Evolutionary conservation across 2,888 invertebrate species (phyloP), one percentile per base, ranked within the genome.

Genomic region (Stenichneumon culpator): DNA sequence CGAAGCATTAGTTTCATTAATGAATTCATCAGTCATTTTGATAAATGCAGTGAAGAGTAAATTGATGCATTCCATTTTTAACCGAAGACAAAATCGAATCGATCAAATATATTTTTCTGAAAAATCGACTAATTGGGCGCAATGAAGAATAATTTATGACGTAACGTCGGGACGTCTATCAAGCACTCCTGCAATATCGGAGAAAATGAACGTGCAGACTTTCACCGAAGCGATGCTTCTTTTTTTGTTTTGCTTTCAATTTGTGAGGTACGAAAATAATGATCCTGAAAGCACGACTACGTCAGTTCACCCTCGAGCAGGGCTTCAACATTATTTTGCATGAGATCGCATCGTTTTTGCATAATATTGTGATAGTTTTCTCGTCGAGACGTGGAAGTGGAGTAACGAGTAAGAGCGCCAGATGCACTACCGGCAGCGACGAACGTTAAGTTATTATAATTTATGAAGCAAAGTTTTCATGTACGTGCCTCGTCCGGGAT

Each of bases 371-470:
- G 14, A 44, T 47, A 25, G 74, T 74, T 74, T 74, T 44, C 32
- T 1, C 70, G 54, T 36, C 14, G 57, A 39, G 22, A 63, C 44
- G 32, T 9, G 44, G 19, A 52, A 32, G 4, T n/a, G 28, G 11
- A 28, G 28, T 16, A 60, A 63, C 39, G 36, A 72, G 36, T 39
- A 39, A 72, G 19, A 73, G 57, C 44, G 44, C 44, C 57, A 73
- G 57, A 73, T 73, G 73, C 44, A 60, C 19, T 36, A 11, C 3
- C 44, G 25, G 7, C 60, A 22, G 54, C 54, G 72, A 57, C 57
- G 57, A n/a, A 73, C 57, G 44, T 57, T 63, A 74, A 74, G 63
- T 74, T 63, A 60, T 74, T 63, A 25, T 63, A 63, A 74, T 74
- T 74, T 74, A 74, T 74, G 63, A 47, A 25, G 36, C n/a, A 63